A percentile compares a stretch with the other conserved stretches of the same genome.
Evolutionary conservation across 2,797 vertebrate genomes (phyloP).

Genomic region (Triplophysa bombifrons): DNA sequence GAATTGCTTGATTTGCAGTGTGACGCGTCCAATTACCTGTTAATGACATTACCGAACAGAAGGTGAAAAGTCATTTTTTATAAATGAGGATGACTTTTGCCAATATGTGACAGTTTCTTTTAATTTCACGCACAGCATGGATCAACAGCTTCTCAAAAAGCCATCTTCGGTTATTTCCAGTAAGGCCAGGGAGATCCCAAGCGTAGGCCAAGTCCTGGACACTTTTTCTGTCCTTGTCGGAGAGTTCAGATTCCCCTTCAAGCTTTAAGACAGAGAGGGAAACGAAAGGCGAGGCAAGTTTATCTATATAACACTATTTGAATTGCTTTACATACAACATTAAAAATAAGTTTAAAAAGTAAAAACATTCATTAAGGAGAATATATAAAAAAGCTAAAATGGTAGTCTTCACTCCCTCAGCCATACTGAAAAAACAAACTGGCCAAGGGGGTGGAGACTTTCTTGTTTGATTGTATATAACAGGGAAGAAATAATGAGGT

Average conservation of each 20-base stretch:
- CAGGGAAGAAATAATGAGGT: too few relatives aligned
- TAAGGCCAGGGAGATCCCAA: slow-evolving; percentile 48
- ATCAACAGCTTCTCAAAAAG: slow-evolving; percentile 52
- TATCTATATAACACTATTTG: too few relatives aligned
- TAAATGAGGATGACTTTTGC: neutral
- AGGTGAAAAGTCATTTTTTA: neutral
- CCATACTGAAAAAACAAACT: too few relatives aligned
- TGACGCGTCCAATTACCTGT: slow-evolving; percentile 22
- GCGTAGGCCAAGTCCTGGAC: slow-evolving; percentile 45
- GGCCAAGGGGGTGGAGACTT: too few relatives aligned
- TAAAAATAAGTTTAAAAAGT: too few relatives aligned
- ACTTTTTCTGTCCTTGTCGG: slow-evolving; percentile 22
- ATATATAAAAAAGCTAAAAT: too few relatives aligned
- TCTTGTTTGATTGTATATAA: too few relatives aligned
- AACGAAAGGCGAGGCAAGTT: too few relatives aligned
- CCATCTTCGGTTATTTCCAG: slow-evolving; percentile 50
- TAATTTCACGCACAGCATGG: slow-evolving; percentile 37
- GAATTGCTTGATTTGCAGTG: slow-evolving; percentile 18
- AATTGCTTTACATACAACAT: too few relatives aligned
- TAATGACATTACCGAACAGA: slow-evolving; percentile 2
- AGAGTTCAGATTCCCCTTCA: slow-evolving; percentile 38
- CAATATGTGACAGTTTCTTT: too few relatives aligned
- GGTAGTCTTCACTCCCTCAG: too few relatives aligned
- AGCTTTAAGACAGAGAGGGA: slow-evolving; percentile 33
- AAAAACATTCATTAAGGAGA: too few relatives aligned